Evolutionary conservation across 2,113 vertebrate genomes (phyloP), one percentile per base, ranked within the genome.

Genomic region (Xiphophorus couchianus): DNA sequence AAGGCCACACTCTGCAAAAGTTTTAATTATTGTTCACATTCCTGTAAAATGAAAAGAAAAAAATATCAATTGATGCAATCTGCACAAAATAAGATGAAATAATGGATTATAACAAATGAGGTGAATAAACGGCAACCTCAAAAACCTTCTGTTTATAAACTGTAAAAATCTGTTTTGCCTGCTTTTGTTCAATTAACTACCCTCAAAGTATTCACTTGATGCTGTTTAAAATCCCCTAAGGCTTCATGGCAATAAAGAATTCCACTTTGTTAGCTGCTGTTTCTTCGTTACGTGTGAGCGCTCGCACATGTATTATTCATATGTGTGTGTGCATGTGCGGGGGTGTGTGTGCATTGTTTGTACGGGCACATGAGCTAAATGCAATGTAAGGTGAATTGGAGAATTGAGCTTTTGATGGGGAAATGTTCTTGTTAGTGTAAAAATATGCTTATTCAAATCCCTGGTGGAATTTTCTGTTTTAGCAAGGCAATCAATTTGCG

Each of bases 381-480:
- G 90, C 90, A 88, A 74, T 80, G 88, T 86, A 86, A 90, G 89
- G 84, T 82, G 77, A 89, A 91, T 88, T 76, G 74, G 84, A 82
- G 74, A 86, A 84, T 85, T 39, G 81, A 86, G 85, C 80, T 77
- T 90, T 84, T 89, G 66, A 84, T 84, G 83, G 64, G 67, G 78
- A 89, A 90, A 91, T 84, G 86, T 85, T 86, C 86, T 89, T 89
- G 91, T 92, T 91, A 89, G 89, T 69, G 68, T 87, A 90, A 93
- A 48, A 91, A 92, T 90, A 90, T 92, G 91, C 91, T 91, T 90
- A 85, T 91, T 88, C 87, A 87, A 91, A 87, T 91, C 93, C 90
- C 89, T 51, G 65, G 83, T 84, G 88, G 80, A 73, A 73, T 42
- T 79, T 80, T 71, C 71, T 71, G 71, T 89, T 92, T 92, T 81